Percentiles rank a stretch among this genome's conserved stretches.
Evolutionary conservation across 2,888 invertebrate species (phyloP).

Genomic region (Rosalia funebris): DNA sequence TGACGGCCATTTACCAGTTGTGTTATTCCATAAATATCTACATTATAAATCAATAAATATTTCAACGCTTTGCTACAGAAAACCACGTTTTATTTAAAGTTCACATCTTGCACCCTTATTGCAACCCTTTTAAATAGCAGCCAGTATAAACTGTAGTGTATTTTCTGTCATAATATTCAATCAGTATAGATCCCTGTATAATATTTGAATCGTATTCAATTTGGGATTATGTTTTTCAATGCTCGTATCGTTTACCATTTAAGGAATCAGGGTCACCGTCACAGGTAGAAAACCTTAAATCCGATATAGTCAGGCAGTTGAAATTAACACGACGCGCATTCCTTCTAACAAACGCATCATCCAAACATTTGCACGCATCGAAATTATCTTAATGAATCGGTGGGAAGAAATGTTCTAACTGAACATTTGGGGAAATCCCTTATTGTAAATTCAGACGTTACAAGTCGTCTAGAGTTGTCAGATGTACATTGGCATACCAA

Average conservation of each 20-base stretch:
- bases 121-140: neutral
- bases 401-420: neutral
- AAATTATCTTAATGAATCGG: neutral
- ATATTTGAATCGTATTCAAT: neutral
- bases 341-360: neutral
- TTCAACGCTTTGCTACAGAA: no score
- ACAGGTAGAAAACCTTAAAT: neutral
- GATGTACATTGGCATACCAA: neutral
- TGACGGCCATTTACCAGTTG: no score
- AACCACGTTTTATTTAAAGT: no score
- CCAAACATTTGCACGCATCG: neutral
- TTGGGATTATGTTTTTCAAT: neutral
- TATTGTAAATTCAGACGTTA: neutral
- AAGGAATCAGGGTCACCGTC: neutral
- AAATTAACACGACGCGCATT: neutral
- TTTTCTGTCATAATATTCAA: neutral
- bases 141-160: neutral
- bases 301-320: neutral
- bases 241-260: neutral
- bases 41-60: no score
- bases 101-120: neutral
- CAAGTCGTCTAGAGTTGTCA: neutral
- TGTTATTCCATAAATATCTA: no score
- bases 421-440: neutral
- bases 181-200: neutral